Evolutionary conservation across 2,888 invertebrate genomes (phyloP).

Genomic region (Lithophane ornitopus): DNA sequence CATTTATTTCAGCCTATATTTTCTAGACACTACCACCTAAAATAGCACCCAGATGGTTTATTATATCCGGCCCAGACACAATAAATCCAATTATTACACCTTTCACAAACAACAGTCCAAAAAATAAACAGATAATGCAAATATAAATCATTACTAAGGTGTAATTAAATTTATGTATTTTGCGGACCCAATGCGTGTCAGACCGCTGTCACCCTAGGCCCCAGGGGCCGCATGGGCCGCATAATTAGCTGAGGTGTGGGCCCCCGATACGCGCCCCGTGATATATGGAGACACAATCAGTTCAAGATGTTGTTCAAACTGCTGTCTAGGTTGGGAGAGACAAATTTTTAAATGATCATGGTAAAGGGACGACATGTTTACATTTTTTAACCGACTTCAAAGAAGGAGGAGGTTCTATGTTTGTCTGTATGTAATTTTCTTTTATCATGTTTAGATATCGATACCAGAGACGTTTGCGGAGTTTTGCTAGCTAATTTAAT

Average conservation of each 20-base stretch:
- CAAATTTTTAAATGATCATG: conserved; percentile 36
- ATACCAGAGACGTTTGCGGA: no score
- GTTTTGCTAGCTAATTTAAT: no score
- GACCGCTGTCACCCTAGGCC: conserved; percentile 54
- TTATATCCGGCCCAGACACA: conserved; percentile 2
- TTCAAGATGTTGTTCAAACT: conserved; percentile 48
- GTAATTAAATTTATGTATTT: conserved; percentile 60
- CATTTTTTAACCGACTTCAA: not conserved
- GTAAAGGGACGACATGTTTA: not conserved
- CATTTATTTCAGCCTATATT: not conserved
- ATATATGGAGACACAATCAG: conserved; percentile 57
- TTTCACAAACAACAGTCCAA: not conserved
- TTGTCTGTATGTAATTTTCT: no score
- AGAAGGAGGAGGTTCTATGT: no score
- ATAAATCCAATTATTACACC: conserved; percentile 35
- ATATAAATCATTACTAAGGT: conserved; percentile 53
- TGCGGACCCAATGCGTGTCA: conserved; percentile 43
- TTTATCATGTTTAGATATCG: no score
- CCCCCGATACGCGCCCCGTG: conserved; percentile 32
- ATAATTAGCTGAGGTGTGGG: conserved; percentile 61
- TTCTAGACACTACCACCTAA: not conserved
- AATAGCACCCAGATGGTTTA: conserved; percentile 5
- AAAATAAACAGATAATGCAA: conserved; percentile 41
- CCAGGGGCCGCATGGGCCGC: conserved; percentile 36
- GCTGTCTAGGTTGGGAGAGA: conserved; percentile 19